Percentiles rank a stretch among this genome's conserved stretches.
phyloP scores from a whole-genome alignment of 2,888 invertebrate genomes.

The Sceliomorpha sp. region DNA sequence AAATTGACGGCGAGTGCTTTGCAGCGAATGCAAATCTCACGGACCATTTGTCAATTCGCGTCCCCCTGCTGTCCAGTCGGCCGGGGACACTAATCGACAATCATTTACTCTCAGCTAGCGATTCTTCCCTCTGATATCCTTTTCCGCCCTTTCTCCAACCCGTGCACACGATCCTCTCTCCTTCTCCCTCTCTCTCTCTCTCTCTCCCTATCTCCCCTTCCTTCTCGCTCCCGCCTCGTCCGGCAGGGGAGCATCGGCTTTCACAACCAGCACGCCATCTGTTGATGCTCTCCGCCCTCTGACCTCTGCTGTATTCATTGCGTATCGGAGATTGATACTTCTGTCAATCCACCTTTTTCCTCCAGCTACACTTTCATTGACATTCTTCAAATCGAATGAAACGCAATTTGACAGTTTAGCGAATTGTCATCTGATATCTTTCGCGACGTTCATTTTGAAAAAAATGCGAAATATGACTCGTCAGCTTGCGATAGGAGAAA shows the following conservation, averaged over 20 bases:
- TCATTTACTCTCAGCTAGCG: slow-evolving; percentile 69
- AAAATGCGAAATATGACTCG: no score
- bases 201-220: slow-evolving; percentile 1
- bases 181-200: slow-evolving; percentile 33
- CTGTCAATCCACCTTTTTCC: slow-evolving; percentile 48
- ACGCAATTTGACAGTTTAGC: slow-evolving; percentile 33
- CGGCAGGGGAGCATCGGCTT: slow-evolving; percentile 28
- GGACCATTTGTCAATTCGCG: slow-evolving; percentile 74
- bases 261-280: slow-evolving; percentile 68
- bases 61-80: slow-evolving; percentile 54
- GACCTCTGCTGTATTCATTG: slow-evolving; percentile 37
- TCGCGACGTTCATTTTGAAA: no score
- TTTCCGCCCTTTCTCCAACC: slow-evolving; percentile 3
- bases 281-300: slow-evolving; percentile 63
- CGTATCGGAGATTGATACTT: slow-evolving; percentile 65
- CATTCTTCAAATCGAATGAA: slow-evolving; percentile 30
- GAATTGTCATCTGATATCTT: slow-evolving; percentile 7
- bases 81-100: slow-evolving; percentile 74
- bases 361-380: slow-evolving; percentile 23
- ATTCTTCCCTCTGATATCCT: slow-evolving; percentile 12
- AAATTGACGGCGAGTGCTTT: slow-evolving; percentile 67
- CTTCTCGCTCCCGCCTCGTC: slow-evolving; percentile 1
- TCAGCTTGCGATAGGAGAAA: no score
- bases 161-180: slow-evolving; percentile 55
- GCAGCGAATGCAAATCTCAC: slow-evolving; percentile 74